Percentiles rank a stretch among this genome's conserved stretches.
Evolutionary conservation across 2,888 invertebrate species (phyloP).

Genomic region (Oxyscelio sp.): DNA sequence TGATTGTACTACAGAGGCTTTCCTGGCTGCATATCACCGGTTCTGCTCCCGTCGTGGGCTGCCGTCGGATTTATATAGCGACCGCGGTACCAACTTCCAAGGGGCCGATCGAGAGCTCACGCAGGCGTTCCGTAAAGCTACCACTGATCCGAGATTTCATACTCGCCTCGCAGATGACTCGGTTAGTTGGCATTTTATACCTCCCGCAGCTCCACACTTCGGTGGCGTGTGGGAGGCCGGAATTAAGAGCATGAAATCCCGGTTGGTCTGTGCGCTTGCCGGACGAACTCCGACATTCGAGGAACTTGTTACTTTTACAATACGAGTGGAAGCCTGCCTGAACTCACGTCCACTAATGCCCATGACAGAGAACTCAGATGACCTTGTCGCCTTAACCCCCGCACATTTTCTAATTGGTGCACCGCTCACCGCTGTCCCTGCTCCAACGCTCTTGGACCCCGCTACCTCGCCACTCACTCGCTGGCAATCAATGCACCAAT

Average conservation of each 20-base stretch:
- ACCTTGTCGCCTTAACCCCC: not conserved
- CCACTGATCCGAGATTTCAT: not conserved
- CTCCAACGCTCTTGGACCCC: not conserved
- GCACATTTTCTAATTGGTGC: not conserved
- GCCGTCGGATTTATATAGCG: slow-evolving; percentile 5
- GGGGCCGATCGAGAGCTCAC: not conserved
- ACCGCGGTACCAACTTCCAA: slow-evolving; percentile 6
- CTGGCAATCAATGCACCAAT: not conserved
- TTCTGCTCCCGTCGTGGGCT: not conserved
- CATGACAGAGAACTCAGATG: not conserved
- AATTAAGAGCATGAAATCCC: not conserved
- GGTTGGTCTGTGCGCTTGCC: not conserved
- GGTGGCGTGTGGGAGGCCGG: not conserved
- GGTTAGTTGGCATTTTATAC: not conserved
- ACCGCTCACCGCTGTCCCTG: not conserved
- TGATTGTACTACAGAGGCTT: not conserved
- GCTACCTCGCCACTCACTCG: not conserved
- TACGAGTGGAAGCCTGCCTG: not conserved
- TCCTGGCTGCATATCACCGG: no score
- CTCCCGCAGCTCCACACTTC: not conserved
- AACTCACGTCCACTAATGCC: not conserved
- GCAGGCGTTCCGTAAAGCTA: not conserved
- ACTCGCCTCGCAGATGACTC: not conserved
- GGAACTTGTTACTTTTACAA: not conserved
- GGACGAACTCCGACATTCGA: not conserved